Base-by-base conservation (phyloP, 2,113 vertebrate genomes). In the Lasiurus cinereus region DNA sequence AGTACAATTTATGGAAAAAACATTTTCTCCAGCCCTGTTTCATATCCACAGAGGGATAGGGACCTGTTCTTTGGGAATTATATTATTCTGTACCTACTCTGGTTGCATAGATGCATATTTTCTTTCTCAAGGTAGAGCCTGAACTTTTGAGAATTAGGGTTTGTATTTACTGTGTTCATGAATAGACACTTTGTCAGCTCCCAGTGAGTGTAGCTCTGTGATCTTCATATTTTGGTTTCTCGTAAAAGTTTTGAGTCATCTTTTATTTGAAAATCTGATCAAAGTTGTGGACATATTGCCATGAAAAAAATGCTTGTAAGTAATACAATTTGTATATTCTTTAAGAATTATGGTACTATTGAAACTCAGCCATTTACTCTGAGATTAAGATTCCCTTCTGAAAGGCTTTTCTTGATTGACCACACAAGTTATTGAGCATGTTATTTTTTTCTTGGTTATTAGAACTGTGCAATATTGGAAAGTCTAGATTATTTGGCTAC, bases 101-200 rank as follows among this genome's bases (percentile, higher is more conserved):
- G n/a, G 16, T 77, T 88, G 36, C 50, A 82, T 64, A 72, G 72
- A 56, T 73, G 36, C n/a, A 19, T 79, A 76, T 92, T 94, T 19
- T 82, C 0, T 85, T 39, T 77, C 24, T n/a, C 27, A 2, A 76
- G n/a, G 6, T 87, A 19, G 27, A 62, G 72, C 72, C 29, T 59
- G 62, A 90, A 24, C 50, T 67, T 77, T 54, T 84, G 59, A 95
- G 50, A 19, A 79, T 9, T 15, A 46, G 12, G 39, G 67, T 39
- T 18, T 27, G 14, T 59, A 16, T 73, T 62, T 66, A 22, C n/a
- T 83, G 6, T 72, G 24, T 82, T 91, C 82, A 54, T 77, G 87
- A 85, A 36, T 66, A 52, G 18, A 54, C 12, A 77, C 3, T 27
- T 82, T 4, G 3, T 59, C 21, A 67, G 11, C 15, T 80, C 36